phyloP scores from a whole-genome alignment of 1,140 invertebrate species.

The Drosophila gunungcola region DNA sequence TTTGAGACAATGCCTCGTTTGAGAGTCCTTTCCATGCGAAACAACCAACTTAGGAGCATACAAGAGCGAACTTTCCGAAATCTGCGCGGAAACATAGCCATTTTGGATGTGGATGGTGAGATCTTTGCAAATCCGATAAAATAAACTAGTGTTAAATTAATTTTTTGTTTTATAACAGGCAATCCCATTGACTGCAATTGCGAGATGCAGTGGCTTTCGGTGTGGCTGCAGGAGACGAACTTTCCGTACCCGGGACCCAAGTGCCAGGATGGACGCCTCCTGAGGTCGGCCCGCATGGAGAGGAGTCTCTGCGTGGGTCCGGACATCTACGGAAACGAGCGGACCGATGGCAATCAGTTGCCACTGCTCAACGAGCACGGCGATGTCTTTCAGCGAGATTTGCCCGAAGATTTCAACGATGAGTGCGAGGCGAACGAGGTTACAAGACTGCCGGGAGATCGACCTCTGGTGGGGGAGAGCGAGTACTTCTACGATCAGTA shows the following conservation, averaged over 20 bases:
- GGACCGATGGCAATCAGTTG: constrained; percentile 63
- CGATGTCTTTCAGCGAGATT: constrained; percentile 77
- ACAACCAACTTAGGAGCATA: constrained; percentile 91
- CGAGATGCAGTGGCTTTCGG: constrained; percentile 91
- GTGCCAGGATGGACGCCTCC: constrained; percentile 90
- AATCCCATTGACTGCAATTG: constrained; percentile 93
- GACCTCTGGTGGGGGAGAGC: constrained; percentile 88
- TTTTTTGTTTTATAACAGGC: constrained; percentile 85
- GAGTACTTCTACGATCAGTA: constrained; percentile 94
- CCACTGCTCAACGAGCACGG: constrained; percentile 83
- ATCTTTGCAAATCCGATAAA: constrained; percentile 2
- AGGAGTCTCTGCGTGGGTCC: constrained; percentile 87
- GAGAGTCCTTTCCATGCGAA: constrained; percentile 91
- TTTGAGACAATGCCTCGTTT: constrained; percentile 93
- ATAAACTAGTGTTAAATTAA: no score
- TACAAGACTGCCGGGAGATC: constrained; percentile 81
- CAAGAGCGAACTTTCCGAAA: constrained; percentile 91
- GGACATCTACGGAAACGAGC: constrained; percentile 54
- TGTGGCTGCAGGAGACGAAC: constrained; percentile 91
- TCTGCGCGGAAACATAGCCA: constrained; percentile 91
- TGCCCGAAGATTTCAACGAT: constrained; percentile 79
- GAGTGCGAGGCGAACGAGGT: constrained; percentile 75
- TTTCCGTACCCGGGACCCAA: constrained; percentile 88
- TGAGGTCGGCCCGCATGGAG: constrained; percentile 89
- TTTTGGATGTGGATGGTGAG: constrained; percentile 93